These are phyloP conservation scores for Coregonus sp. DNA, from an alignment of 2,797 vertebrate genomes.

Conservation along the genomic window DNA sequence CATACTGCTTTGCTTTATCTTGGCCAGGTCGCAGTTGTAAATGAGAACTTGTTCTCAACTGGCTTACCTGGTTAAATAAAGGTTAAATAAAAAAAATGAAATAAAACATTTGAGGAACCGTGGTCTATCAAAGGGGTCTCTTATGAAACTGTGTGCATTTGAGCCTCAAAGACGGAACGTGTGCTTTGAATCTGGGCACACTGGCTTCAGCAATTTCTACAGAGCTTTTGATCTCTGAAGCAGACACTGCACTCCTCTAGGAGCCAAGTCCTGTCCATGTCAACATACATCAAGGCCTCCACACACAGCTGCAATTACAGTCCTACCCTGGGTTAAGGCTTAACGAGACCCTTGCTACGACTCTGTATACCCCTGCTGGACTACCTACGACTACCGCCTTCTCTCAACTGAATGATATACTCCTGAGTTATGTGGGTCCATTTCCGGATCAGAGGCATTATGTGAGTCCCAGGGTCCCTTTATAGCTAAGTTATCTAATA, in stretches of 20 bases:
- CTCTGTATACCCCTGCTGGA: background rate
- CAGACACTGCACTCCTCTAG: conserved; percentile 31
- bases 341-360: background rate
- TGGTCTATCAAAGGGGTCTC: conserved; percentile 12
- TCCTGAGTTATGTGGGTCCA: conserved; percentile 1
- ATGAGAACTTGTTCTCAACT: too few species aligned
- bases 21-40: too few species aligned
- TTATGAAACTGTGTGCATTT: background rate
- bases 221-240: conserved; percentile 50
- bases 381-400: background rate
- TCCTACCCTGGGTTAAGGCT: background rate
- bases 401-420: background rate
- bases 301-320: conserved; percentile 9
- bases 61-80: too few species aligned
- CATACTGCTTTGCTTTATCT: too few species aligned
- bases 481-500: background rate
- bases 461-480: background rate
- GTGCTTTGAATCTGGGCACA: conserved; percentile 36
- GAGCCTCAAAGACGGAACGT: background rate
- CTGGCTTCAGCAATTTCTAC: conserved; percentile 37
- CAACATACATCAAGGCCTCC: conserved; percentile 39
- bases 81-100: too few species aligned
- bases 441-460: conserved; percentile 3
- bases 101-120: background rate
- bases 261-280: conserved; percentile 23